Evolutionary conservation across 2,113 vertebrate genomes (phyloP).

Genomic region (Eclectus roratus): DNA sequence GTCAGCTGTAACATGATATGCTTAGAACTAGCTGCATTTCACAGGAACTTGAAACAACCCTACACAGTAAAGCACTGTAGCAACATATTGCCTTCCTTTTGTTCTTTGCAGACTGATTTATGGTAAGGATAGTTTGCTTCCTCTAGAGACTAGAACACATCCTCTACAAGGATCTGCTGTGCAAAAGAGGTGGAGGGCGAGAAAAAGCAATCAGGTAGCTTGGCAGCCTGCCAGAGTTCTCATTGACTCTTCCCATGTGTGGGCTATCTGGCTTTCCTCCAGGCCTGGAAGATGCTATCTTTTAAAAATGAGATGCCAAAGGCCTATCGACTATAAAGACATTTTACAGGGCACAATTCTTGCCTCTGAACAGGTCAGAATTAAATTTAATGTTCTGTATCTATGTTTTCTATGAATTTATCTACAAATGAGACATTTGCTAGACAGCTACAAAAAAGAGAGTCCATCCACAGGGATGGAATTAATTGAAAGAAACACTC

Average conservation of each 20-base stretch:
- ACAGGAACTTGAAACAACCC: neutral
- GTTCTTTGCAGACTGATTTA: slow-evolving; percentile 16
- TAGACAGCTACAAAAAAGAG: neutral
- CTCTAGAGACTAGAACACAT: neutral
- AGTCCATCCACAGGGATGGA: neutral
- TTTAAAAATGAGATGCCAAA: slow-evolving; percentile 26
- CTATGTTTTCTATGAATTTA: neutral
- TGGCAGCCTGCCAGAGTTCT: neutral
- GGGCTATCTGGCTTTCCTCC: neutral
- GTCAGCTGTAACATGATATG: neutral
- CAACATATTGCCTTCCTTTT: neutral
- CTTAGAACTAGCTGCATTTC: neutral
- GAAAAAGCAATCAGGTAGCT: neutral
- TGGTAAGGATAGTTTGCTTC: neutral
- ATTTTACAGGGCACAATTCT: neutral
- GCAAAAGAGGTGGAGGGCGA: neutral
- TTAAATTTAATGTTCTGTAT: neutral
- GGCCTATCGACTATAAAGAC: neutral
- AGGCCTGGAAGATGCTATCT: neutral
- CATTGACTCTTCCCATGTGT: neutral
- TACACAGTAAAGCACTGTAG: neutral
- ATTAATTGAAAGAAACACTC: neutral
- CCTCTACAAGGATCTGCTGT: neutral
- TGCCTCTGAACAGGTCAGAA: neutral
- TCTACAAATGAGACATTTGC: neutral